Evolutionary conservation across 2,797 vertebrate genomes (phyloP), one percentile per base, ranked within the genome.

Genomic region (Argentina silus): DNA sequence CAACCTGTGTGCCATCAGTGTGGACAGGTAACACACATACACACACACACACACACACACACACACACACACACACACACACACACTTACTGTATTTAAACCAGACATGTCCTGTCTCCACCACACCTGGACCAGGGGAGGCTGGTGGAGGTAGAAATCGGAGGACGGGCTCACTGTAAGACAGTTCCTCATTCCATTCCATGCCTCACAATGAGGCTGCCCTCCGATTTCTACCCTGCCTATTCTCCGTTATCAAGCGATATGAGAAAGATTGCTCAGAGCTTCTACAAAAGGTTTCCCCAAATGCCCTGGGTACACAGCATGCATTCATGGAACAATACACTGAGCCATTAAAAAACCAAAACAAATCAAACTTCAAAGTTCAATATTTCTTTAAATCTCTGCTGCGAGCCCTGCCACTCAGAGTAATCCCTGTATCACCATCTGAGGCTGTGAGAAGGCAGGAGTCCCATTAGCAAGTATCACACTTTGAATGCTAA

Each of bases 1-100:
- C 5, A 90, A 91, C 80, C 80, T 90, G 12, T 90, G 90, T 50
- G 90, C 86, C 27, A 91, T 89, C 75, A 90, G 88, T 47, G 85
- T 91, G 11, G 88, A 91, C 85, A 89, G 88, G 90, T 91, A 53
- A 61, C 17, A 42, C 27, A 51, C n/a, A 15, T 6, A 66, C 47
- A 48, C 47, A 48, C 47, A 48, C 47, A 48, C 47, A 48, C 47
- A 48, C 47, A 48, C 47, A 48, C 47, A 48, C 47, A 48, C 47
- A 48, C 47, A 48, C 47, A 48, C 47, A 48, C 47, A 48, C 47
- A 48, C 47, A 48, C 47, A 48, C 47, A 48, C 47, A 48, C 11
- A 8, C 47, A 48, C 7, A 48, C n/a, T n/a, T n/a, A n/a, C n/a
- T n/a, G n/a, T n/a, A n/a, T n/a, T n/a, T n/a, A n/a, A n/a, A n/a